A percentile compares a stretch with the other conserved stretches of the same genome.
phyloP scores from a whole-genome alignment of 2,113 vertebrate genomes.

The Onychostruthus taczanowskii region DNA sequence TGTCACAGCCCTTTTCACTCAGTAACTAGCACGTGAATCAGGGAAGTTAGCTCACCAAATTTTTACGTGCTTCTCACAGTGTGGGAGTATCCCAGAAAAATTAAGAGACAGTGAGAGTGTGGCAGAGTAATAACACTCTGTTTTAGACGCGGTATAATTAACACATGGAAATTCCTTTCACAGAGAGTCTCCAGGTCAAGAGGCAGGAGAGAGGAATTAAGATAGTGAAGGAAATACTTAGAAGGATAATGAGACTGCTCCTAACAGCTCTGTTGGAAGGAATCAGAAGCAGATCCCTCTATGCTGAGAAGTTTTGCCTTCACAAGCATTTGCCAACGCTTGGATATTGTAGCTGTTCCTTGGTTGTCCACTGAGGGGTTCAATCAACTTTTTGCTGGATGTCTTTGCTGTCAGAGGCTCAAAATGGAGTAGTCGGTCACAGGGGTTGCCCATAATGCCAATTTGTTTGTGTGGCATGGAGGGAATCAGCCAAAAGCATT shows the following conservation, averaged over 20 bases:
- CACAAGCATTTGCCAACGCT: neutral
- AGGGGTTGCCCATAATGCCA: neutral
- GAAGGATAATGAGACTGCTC: neutral
- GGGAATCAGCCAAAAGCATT: neutral
- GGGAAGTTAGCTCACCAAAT: neutral
- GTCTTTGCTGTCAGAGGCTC: neutral
- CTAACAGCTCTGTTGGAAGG: neutral
- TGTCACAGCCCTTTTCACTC: neutral
- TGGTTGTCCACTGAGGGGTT: neutral
- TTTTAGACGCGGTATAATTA: neutral
- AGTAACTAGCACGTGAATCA: neutral
- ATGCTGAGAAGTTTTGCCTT: neutral
- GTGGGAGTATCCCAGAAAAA: constrained; percentile 13
- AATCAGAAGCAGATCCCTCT: neutral
- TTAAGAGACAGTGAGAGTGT: neutral
- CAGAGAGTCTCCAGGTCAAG: neutral
- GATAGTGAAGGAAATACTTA: neutral
- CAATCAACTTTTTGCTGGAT: neutral
- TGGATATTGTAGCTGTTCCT: neutral
- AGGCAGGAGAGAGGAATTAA: neutral
- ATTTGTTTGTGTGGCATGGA: neutral
- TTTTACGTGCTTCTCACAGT: neutral
- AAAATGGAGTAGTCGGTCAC: neutral
- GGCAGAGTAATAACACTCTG: neutral
- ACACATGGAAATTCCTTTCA: neutral